Evolutionary conservation across 1,140 invertebrate species (phyloP).

Genomic region (Anastatus disparis): DNA sequence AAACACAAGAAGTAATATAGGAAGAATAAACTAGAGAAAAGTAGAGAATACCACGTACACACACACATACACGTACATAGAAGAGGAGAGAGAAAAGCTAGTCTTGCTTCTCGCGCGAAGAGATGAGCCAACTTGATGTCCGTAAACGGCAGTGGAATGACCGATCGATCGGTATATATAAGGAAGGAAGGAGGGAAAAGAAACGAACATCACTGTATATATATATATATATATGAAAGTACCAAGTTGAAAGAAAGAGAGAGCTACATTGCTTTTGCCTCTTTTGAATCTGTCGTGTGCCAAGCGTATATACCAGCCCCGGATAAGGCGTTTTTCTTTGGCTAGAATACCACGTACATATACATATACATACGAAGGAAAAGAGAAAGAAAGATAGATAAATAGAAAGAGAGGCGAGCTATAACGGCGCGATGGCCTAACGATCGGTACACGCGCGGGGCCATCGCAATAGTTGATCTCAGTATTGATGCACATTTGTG

Average conservation of each 20-base stretch:
- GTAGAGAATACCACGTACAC: no score
- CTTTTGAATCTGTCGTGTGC: slow-evolving; percentile 1
- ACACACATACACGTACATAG: no score
- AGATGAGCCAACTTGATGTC: slow-evolving; percentile 39
- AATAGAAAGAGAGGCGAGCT: not conserved
- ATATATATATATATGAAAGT: no score
- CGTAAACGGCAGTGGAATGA: slow-evolving; percentile 45
- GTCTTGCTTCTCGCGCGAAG: not conserved
- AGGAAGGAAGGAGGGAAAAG: not conserved
- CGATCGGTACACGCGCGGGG: slow-evolving; percentile 2
- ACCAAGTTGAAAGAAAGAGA: not conserved
- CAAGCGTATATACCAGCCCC: not conserved
- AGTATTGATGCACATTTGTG: no score
- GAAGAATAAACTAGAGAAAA: no score
- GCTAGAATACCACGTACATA: no score
- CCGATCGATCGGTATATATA: slow-evolving; percentile 37
- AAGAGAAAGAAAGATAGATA: not conserved
- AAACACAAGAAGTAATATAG: no score
- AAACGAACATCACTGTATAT: no score
- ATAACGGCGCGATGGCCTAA: slow-evolving; percentile 12
- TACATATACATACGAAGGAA: no score
- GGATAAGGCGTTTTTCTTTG: slow-evolving; percentile 32
- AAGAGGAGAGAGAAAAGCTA: no score
- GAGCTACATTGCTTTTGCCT: not conserved
- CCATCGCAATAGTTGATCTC: slow-evolving; percentile 7